These are phyloP conservation scores for Campoplex nolae DNA, from an alignment of 2,888 invertebrate genomes.

Conservation along the genomic window DNA sequence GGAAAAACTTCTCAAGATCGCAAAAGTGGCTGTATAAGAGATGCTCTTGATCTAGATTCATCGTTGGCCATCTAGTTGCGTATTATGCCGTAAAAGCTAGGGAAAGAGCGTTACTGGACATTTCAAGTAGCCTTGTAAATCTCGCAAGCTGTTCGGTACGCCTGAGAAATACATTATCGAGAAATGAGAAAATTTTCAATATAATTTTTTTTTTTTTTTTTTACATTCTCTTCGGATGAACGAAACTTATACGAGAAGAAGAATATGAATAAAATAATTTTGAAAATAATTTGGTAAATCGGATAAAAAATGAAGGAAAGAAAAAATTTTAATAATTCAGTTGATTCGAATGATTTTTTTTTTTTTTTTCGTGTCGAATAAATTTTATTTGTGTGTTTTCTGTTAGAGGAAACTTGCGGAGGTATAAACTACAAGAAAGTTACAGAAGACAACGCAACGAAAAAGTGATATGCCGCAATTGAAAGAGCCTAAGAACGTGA, in stretches of 20 bases:
- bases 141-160: background rate
- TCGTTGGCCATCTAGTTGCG: conserved; percentile 67
- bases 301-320: background rate
- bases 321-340: background rate
- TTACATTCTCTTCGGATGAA: background rate
- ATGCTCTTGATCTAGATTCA: conserved; percentile 67
- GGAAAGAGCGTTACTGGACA: conserved; percentile 6
- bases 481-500: conserved; percentile 6
- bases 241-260: background rate
- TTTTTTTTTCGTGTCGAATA: background rate
- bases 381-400: background rate
- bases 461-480: conserved; percentile 20
- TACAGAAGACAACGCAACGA: conserved; percentile 15
- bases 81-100: conserved; percentile 65
- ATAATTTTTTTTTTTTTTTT: background rate
- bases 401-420: background rate
- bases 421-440: too few species aligned
- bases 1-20: conserved; percentile 60
- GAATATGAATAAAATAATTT: background rate
- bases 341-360: background rate
- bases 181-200: background rate
- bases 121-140: conserved; percentile 26
- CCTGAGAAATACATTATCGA: background rate
- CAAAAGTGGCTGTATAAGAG: conserved; percentile 58
- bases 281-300: too few species aligned